Percentiles rank a stretch among this genome's conserved stretches.
Evolutionary conservation across 2,797 vertebrate genomes (phyloP).

Genomic region (Xerus rutilus): DNA sequence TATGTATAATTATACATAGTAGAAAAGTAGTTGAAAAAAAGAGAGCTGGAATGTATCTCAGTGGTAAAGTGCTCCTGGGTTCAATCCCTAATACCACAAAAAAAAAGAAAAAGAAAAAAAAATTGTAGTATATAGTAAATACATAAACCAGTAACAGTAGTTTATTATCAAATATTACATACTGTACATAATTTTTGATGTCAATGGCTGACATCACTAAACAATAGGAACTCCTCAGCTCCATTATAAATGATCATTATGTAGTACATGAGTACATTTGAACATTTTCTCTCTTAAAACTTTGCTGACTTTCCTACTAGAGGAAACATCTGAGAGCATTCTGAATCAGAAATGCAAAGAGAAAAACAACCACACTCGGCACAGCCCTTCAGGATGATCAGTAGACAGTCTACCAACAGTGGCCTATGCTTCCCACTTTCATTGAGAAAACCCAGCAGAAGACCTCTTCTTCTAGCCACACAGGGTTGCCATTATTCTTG

Average conservation of each 20-base stretch:
- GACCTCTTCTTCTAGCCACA: background rate
- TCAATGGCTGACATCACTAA: background rate
- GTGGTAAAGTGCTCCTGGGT: too few species aligned
- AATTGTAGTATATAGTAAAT: too few species aligned
- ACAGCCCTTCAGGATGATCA: background rate
- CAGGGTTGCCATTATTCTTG: background rate
- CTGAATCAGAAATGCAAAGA: background rate
- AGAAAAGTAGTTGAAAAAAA: too few species aligned
- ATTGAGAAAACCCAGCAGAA: background rate
- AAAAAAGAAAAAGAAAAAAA: too few species aligned
- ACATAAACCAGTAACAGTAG: background rate
- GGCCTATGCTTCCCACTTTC: background rate
- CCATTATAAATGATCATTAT: background rate
- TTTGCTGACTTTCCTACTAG: background rate
- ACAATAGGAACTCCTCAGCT: background rate
- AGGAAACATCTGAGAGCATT: background rate
- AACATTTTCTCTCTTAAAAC: constrained; percentile 17
- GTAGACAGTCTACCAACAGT: too few species aligned
- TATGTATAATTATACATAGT: too few species aligned
- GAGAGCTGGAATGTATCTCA: too few species aligned
- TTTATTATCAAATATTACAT: background rate
- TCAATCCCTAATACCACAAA: too few species aligned
- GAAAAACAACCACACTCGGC: background rate
- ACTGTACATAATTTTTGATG: background rate
- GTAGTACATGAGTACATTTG: background rate